phyloP scores from a whole-genome alignment of 2,797 vertebrate species.

The Sebastes miniatus region DNA sequence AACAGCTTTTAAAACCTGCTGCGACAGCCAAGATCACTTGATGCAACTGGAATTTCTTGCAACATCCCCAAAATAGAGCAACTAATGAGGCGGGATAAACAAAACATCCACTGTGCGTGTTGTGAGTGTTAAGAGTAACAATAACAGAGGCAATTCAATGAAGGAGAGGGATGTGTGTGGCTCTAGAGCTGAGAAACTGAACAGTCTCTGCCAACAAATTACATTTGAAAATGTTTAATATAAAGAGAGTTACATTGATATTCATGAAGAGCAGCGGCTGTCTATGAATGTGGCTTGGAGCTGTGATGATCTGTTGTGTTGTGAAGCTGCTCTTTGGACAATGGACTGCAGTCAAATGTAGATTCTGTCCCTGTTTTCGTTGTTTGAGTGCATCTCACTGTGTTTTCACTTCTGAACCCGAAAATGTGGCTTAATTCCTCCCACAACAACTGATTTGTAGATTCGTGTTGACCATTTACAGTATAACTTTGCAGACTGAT shows the following conservation, averaged over 20 bases:
- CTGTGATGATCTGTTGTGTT: not conserved
- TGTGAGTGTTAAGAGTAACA: not conserved
- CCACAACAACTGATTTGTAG: not conserved
- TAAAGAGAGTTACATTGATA: not conserved
- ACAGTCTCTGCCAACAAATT: not conserved
- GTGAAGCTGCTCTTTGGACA: not conserved
- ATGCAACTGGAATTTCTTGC: not conserved
- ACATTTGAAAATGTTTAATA: not conserved
- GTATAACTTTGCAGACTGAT: not conserved
- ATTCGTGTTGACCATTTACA: not conserved
- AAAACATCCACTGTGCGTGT: not conserved
- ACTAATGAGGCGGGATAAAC: not conserved
- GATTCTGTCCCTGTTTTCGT: not conserved
- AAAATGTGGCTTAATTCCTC: not conserved
- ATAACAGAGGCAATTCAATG: not conserved
- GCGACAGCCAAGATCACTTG: not conserved
- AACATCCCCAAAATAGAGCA: not conserved
- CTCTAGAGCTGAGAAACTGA: not conserved
- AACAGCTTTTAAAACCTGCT: conserved; percentile 22
- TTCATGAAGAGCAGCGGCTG: not conserved
- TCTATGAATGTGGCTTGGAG: not conserved
- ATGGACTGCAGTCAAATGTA: not conserved
- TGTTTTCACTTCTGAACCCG: not conserved
- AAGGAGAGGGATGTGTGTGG: not conserved
- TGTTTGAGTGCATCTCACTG: not conserved